A percentile compares a stretch with the other conserved stretches of the same genome.
Conservation (phyloP, 30 jellyfish, hydroid and myxozoan genomes). For the Nemopilema nomurai region DNA sequence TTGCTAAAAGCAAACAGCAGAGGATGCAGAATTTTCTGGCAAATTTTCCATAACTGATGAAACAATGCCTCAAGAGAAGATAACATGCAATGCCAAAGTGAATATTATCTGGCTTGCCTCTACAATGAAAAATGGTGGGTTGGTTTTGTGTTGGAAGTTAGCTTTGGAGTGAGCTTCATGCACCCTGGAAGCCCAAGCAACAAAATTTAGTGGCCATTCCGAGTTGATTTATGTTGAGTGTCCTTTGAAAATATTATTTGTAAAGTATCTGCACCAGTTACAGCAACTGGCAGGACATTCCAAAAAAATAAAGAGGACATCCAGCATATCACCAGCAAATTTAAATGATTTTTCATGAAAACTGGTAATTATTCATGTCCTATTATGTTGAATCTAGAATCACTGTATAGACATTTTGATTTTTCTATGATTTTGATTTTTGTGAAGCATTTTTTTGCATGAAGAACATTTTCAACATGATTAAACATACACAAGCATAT, state of each 20-base stretch:
- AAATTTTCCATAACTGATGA: too few relatives aligned
- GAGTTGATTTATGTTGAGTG: background rate
- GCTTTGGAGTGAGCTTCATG: background rate
- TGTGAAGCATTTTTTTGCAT: background rate
- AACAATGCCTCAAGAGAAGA: too few relatives aligned
- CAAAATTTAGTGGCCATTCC: background rate
- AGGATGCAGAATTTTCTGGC: background rate
- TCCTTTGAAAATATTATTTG: background rate
- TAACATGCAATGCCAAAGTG: background rate
- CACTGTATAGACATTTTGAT: background rate
- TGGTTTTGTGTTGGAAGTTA: background rate
- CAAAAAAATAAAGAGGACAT: background rate
- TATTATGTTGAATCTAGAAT: background rate
- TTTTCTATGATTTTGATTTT: background rate
- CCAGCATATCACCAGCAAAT: background rate
- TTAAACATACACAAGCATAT: background rate
- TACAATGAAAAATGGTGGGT: background rate
- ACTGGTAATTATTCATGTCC: background rate
- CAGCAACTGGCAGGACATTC: background rate
- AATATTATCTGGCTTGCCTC: background rate
- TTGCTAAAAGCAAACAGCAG: background rate
- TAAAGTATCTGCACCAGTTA: background rate
- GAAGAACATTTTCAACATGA: background rate
- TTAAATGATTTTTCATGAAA: background rate
- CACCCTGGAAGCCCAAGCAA: background rate